These are phyloP conservation scores for Empis stercorea DNA, from an alignment of 2,888 invertebrate genomes.

Conservation along the genomic window DNA sequence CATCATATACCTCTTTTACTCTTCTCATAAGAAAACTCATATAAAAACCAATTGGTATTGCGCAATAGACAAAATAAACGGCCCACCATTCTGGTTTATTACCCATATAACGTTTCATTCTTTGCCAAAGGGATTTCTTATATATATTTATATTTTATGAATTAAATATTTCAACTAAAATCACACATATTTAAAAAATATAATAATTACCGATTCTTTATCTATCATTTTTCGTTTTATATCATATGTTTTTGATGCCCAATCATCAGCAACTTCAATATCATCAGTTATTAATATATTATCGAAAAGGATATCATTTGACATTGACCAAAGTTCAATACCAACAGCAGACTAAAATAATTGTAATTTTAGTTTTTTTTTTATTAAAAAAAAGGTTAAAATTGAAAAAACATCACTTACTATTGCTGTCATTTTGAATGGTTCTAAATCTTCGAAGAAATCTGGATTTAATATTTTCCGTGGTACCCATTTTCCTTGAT, in stretches of 20 bases:
- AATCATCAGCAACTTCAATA: conserved; percentile 56
- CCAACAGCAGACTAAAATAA: conserved; percentile 70
- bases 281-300: conserved; percentile 88
- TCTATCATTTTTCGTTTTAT: conserved; percentile 71
- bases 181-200: neutral
- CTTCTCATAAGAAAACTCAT: conserved; percentile 52
- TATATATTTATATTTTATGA: conserved; percentile 1
- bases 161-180: neutral
- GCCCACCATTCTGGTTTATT: conserved; percentile 73
- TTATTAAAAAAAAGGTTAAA: neutral
- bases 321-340: conserved; percentile 98
- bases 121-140: conserved; percentile 59
- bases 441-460: conserved; percentile 79
- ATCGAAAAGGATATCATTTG: conserved; percentile 86
- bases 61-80: conserved; percentile 62
- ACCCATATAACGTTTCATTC: conserved; percentile 57
- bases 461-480: conserved; percentile 80
- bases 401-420: conserved; percentile 51
- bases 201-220: conserved; percentile 53
- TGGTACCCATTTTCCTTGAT: conserved; percentile 90
- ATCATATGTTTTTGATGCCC: conserved; percentile 72
- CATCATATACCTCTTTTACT: conserved; percentile 51
- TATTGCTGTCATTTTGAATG: conserved; percentile 81
- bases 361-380: conserved; percentile 9
- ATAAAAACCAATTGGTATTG: conserved; percentile 57